Conservation (phyloP, 1,140 invertebrate species). For the Diorhabda elongata region DNA sequence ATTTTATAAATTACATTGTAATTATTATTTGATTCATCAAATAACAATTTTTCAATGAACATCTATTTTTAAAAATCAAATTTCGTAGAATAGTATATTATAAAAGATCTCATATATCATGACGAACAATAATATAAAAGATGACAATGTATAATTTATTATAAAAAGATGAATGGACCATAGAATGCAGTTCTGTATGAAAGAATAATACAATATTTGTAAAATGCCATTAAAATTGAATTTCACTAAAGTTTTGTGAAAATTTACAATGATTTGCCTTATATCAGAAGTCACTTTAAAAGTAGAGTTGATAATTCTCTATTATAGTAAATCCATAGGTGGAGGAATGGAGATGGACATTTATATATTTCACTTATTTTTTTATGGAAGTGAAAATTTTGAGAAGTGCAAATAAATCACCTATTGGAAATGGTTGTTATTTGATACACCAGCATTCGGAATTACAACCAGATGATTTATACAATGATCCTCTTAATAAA, state of each 20-base stretch:
- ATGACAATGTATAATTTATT: neutral
- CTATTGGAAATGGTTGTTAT: neutral
- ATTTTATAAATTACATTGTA: no score
- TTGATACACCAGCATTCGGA: neutral
- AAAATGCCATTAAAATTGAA: slow-evolving; percentile 26
- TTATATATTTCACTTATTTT: neutral
- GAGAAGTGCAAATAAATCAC: neutral
- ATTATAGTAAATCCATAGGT: slow-evolving; percentile 13
- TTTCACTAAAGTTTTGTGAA: slow-evolving; percentile 24
- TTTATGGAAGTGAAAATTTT: neutral
- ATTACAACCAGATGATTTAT: neutral
- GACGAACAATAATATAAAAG: no score
- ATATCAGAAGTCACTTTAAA: slow-evolving; percentile 19
- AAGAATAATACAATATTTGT: slow-evolving; percentile 21
- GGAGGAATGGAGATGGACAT: neutral
- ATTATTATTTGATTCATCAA: no score
- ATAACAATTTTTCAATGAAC: no score
- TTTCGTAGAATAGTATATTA: no score
- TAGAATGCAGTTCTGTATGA: neutral
- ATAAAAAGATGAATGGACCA: neutral
- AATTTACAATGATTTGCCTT: slow-evolving; percentile 10
- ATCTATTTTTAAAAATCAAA: no score
- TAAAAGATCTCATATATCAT: no score
- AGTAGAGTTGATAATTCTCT: slow-evolving; percentile 4
- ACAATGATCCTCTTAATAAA: neutral